Percentiles rank a stretch among this genome's conserved stretches.
Conservation (phyloP, 1,140 invertebrate species). For the Agraylea sexmaculata region DNA sequence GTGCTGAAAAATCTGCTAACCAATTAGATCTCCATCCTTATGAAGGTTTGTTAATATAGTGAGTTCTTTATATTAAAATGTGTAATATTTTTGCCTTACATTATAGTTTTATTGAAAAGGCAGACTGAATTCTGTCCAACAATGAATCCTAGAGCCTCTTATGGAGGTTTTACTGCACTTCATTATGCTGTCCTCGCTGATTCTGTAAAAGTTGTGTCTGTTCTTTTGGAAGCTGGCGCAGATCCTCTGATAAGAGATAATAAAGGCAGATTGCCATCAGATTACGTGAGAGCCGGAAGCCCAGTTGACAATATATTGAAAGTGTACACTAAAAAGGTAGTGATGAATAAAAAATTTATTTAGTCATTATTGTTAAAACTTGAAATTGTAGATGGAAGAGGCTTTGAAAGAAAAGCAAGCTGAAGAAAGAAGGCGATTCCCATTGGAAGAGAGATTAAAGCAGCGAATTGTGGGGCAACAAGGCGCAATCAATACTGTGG, state of each 20-base stretch:
- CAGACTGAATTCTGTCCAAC: constrained; percentile 71
- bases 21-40: constrained; percentile 44
- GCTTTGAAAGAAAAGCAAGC: constrained; percentile 47
- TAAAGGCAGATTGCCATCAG: constrained; percentile 61
- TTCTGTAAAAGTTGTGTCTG: constrained; percentile 46
- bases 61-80: background rate
- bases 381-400: constrained; percentile 38
- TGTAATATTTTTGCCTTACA: background rate
- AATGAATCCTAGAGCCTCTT: constrained; percentile 63
- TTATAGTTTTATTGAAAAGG: constrained; percentile 50
- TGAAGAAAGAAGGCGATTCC: constrained; percentile 76
- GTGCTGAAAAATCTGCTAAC: constrained; percentile 49
- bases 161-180: constrained; percentile 76
- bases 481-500: constrained; percentile 73
- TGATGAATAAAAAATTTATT: constrained; percentile 8
- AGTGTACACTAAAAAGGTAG: constrained; percentile 19
- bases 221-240: constrained; percentile 53
- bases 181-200: constrained; percentile 81
- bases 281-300: constrained; percentile 55
- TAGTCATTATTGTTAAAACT: constrained; percentile 9
- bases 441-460: constrained; percentile 76
- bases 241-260: constrained; percentile 66
- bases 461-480: constrained; percentile 84
- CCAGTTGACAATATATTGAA: constrained; percentile 16
- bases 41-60: constrained; percentile 39